phyloP scores from a whole-genome alignment of 2,797 vertebrate genomes.

The Hirundo rustica region DNA sequence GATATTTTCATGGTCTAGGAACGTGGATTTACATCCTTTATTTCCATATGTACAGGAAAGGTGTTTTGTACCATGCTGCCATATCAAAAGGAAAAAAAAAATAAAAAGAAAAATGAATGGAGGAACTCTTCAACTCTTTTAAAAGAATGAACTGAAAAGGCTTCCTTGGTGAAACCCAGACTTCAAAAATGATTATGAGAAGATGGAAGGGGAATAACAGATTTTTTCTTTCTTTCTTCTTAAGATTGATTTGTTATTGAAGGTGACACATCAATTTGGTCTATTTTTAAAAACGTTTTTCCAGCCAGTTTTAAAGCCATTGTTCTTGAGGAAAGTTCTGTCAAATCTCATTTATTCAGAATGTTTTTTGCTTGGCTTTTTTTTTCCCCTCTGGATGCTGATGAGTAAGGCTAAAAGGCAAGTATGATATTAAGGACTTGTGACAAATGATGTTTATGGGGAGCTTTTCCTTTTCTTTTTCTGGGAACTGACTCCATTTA shows the following conservation, averaged over 20 bases:
- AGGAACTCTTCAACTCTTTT: neutral
- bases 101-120: neutral
- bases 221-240: neutral
- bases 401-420: neutral
- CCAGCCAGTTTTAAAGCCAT: neutral
- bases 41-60: neutral
- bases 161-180: neutral
- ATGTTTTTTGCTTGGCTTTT: neutral
- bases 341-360: constrained; percentile 7
- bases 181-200: constrained; percentile 3
- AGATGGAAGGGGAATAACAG: neutral
- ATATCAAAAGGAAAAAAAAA: neutral
- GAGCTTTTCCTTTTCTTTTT: neutral
- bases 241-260: neutral
- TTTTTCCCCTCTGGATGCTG: neutral
- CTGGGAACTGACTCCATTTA: neutral
- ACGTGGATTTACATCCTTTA: neutral
- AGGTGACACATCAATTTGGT: neutral
- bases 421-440: neutral
- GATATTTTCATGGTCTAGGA: neutral
- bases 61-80: neutral
- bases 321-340: neutral
- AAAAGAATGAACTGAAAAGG: neutral
- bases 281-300: constrained; percentile 12
- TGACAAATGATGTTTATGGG: neutral